A percentile compares a stretch with the other conserved stretches of the same genome.
Conservation (phyloP, 2,888 invertebrate genomes). For the Adelognathus sp. region DNA sequence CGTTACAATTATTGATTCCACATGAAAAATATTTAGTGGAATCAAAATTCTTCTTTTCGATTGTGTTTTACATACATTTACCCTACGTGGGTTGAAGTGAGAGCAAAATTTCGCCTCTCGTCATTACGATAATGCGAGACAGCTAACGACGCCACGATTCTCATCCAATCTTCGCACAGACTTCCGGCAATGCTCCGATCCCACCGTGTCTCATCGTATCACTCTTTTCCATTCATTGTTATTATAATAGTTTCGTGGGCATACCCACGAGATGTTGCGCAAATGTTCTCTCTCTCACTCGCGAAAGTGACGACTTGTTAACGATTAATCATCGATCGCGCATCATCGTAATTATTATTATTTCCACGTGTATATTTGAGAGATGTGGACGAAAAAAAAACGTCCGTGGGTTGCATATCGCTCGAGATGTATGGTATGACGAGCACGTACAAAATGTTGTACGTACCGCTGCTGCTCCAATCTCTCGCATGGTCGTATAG, state of each 20-base stretch:
- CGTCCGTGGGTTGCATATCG: not conserved
- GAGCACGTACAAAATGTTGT: not conserved
- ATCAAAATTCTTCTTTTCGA: no score
- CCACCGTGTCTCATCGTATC: not conserved
- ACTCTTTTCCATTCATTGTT: slow-evolving; percentile 21
- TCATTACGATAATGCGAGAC: not conserved
- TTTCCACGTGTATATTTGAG: not conserved
- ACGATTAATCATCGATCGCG: slow-evolving; percentile 51
- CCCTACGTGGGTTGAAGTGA: no score
- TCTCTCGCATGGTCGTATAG: not conserved
- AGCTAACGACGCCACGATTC: slow-evolving; percentile 38
- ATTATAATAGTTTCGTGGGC: slow-evolving; percentile 8
- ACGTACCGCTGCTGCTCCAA: slow-evolving; percentile 1
- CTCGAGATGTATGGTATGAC: not conserved
- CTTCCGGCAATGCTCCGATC: slow-evolving; percentile 39
- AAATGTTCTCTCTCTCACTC: not conserved
- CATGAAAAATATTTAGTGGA: no score
- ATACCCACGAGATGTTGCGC: not conserved
- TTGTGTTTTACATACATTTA: not conserved
- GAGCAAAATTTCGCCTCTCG: not conserved
- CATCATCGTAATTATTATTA: slow-evolving; percentile 10
- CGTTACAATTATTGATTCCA: no score
- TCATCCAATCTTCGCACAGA: not conserved
- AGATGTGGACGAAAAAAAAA: not conserved
- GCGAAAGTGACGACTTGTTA: slow-evolving; percentile 22